Evolutionary conservation across 2,113 vertebrate genomes (phyloP), one percentile per base, ranked within the genome.

Genomic region (Scortum barcoo): DNA sequence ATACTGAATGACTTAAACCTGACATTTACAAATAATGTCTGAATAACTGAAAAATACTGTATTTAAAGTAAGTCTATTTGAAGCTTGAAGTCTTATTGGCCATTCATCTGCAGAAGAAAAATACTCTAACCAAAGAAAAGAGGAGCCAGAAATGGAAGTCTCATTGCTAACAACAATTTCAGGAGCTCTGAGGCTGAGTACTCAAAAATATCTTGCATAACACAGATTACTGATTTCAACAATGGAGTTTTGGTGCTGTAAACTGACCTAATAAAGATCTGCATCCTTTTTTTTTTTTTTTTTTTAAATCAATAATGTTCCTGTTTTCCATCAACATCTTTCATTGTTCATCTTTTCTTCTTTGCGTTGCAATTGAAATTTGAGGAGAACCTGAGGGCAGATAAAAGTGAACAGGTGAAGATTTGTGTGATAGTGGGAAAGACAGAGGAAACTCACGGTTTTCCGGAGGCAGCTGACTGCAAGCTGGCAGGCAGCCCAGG

Each of bases 391-490:
- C n/a, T 40, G 24, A 63, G 33, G 10, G 63, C 13, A 63, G 5
- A 28, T 75, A 68, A 75, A 16, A 54, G 30, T 42, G 51, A 76
- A 76, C 74, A 80, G 68, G 78, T 53, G 69, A 87, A 57, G 57
- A 66, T 78, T 11, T 68, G n/a, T 50, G 53, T 11, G 69, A 81
- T 54, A 56, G 50, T 3, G 22, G 28, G 9, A 0, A 10, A 65
- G 12, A 61, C n/a, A 44, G 0, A 50, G 65, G 51, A 36, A 86
- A 95, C 97, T 96, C 82, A 97, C 96, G 96, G 96, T 76, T 97
- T 97, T 76, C 96, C 96, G 0, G 96, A 93, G 36, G 95, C 87
- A 3, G 96, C 94, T 30, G 95, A 92, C 87, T 96, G 96, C 87
- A 97, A 90, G 72, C 96, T 89, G 9, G 96, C 93, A 0, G 96